phyloP scores from a whole-genome alignment of 2,797 vertebrate genomes.

The Cryptoblepharus egeriae region DNA sequence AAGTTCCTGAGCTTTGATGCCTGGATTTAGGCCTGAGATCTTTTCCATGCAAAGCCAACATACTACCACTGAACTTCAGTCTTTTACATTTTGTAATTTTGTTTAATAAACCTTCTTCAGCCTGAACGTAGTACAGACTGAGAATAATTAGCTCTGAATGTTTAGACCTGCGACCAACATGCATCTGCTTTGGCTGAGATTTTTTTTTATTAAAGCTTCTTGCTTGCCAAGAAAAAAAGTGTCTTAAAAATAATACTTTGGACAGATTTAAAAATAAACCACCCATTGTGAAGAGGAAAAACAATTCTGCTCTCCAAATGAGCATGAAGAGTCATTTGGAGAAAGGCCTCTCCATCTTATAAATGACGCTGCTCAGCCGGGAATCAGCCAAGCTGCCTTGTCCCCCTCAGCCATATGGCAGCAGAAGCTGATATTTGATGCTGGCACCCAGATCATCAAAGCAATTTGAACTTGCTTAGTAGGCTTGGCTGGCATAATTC shows the following conservation, averaged over 20 bases:
- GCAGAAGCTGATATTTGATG: constrained; percentile 44
- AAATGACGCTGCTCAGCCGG: constrained; percentile 36
- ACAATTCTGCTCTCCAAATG: background rate
- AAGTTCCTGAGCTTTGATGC: too few species aligned
- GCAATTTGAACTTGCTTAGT: constrained; percentile 31
- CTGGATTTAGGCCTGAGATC: too few species aligned
- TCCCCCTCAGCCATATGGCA: constrained; percentile 56
- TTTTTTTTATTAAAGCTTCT: background rate
- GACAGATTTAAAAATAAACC: constrained; percentile 15
- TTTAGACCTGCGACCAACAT: background rate
- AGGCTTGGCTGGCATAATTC: constrained; percentile 29
- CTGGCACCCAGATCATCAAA: constrained; percentile 39
- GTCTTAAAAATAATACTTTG: background rate
- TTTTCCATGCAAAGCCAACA: too few species aligned
- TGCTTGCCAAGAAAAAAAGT: constrained; percentile 1
- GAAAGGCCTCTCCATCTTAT: constrained; percentile 18
- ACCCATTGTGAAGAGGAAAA: constrained; percentile 4
- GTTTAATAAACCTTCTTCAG: background rate
- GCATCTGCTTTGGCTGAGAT: constrained; percentile 4
- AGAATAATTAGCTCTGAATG: background rate
- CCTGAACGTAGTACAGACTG: background rate
- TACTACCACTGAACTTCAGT: too few species aligned
- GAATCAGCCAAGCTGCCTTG: constrained; percentile 48
- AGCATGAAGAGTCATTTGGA: constrained; percentile 6
- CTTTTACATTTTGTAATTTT: background rate